A percentile compares a stretch with the other conserved stretches of the same genome.
Evolutionary conservation across 2,797 vertebrate species (phyloP).

Genomic region (Microchirus variegatus): DNA sequence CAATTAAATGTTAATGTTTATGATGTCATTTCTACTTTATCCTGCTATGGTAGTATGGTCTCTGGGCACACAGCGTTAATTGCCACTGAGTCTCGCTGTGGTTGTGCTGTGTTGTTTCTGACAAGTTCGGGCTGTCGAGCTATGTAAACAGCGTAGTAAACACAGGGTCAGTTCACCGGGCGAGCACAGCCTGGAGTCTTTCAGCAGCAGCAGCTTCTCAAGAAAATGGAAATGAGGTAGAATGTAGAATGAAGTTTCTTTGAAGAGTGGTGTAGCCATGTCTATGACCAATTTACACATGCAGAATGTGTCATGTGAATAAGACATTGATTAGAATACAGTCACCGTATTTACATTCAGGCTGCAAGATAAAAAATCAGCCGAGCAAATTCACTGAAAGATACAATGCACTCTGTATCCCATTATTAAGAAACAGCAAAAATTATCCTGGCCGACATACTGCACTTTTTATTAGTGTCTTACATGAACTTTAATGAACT

Average conservation of each 20-base stretch:
- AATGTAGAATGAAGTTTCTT: constrained; percentile 5
- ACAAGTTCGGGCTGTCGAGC: constrained; percentile 46
- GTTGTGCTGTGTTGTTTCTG: constrained; percentile 52
- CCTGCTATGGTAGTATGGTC: constrained; percentile 20
- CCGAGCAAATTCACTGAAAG: neutral
- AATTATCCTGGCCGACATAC: neutral
- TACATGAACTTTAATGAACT: neutral
- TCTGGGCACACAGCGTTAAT: constrained; percentile 56
- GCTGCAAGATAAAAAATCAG: neutral
- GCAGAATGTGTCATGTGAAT: neutral
- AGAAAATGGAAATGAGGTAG: constrained; percentile 40
- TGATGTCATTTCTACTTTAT: constrained; percentile 55
- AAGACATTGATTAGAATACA: neutral
- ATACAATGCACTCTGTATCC: neutral
- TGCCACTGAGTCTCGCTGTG: constrained; percentile 30
- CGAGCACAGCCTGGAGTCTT: constrained; percentile 30
- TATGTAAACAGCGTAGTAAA: constrained; percentile 46
- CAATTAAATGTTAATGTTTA: constrained; percentile 63
- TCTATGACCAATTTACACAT: constrained; percentile 12
- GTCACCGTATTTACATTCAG: neutral
- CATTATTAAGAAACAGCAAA: neutral
- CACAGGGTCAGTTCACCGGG: constrained; percentile 41
- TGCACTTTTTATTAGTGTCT: neutral
- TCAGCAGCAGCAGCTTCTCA: constrained; percentile 8
- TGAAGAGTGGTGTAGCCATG: neutral